Conservation (phyloP, 2,797 vertebrate genomes). For the Siniperca scherzeri region DNA sequence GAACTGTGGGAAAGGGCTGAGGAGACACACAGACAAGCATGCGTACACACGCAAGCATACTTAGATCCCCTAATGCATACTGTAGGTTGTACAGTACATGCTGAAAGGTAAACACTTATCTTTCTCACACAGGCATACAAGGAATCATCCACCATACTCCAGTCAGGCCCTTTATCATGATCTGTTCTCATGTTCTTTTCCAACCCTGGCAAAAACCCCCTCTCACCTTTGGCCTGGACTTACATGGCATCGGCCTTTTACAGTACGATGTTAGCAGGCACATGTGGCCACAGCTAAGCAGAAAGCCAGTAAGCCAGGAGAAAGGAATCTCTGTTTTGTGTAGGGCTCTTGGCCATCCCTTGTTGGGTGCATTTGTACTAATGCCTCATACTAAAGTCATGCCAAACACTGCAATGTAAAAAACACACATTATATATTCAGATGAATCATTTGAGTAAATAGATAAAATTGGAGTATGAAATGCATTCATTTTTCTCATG, state of each 20-base stretch:
- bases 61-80: slow-evolving; percentile 15
- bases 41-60: slow-evolving; percentile 21
- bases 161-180: slow-evolving; percentile 60
- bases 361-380: slow-evolving; percentile 72
- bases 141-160: slow-evolving; percentile 19
- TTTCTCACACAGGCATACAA: slow-evolving; percentile 33
- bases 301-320: slow-evolving; percentile 63
- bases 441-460: slow-evolving; percentile 69
- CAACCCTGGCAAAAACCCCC: slow-evolving; percentile 85
- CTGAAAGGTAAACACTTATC: not conserved
- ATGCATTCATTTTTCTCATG: slow-evolving; percentile 74
- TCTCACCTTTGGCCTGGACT: slow-evolving; percentile 77
- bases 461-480: slow-evolving; percentile 70
- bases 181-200: slow-evolving; percentile 82
- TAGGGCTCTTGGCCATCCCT: slow-evolving; percentile 75
- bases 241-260: slow-evolving; percentile 79
- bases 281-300: slow-evolving; percentile 78
- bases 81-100: slow-evolving; percentile 24
- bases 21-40: slow-evolving; percentile 9
- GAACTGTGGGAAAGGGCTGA: slow-evolving; percentile 64
- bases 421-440: slow-evolving; percentile 72
- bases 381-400: slow-evolving; percentile 74
- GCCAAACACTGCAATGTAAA: slow-evolving; percentile 76
- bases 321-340: slow-evolving; percentile 70
- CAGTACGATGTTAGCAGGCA: slow-evolving; percentile 86